Base-by-base conservation (phyloP, 2,888 invertebrate genomes). In the Caenorhabditis sp. region DNA sequence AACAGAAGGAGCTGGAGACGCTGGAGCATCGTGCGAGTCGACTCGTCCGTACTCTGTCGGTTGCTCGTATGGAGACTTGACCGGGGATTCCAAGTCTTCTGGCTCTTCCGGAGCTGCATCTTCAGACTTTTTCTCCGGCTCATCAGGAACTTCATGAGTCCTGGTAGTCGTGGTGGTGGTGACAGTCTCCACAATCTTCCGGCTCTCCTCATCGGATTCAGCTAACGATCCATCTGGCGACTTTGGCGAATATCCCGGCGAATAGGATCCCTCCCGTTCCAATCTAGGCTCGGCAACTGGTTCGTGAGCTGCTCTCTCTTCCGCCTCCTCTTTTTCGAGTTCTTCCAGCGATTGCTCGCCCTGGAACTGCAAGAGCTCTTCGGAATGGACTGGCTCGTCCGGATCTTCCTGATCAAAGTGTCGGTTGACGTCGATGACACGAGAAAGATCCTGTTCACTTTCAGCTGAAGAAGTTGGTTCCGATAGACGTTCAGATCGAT, bases 11-110 rank as follows among this genome's bases (percentile, higher is more conserved):
- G 53, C 55, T 30, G 61, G 71, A 11, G 56, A 55, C 2, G 55
- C 61, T 46, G 61, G 62, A n/a, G 43, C 70, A 20, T 59, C 70
- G 24, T 66, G 75, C 22, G 45, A 52, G 56, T 75, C 74, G 7
- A 66, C 59, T 39, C 74, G 24, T 13, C 66, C 45, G 43, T 66
- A 52, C n/a, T 59, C 45, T 6, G 65, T 61, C 50, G 61, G 62
- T 22, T 56, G 58, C n/a, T 74, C 30, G 22, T 59, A 53, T 20
- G 65, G 53, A 0, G 53, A 27, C 13, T 61, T 52, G 4, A 30
- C 43, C 2, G 58, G 61, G 11, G 41, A 43, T 17, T 43, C 62
- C 2, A 46, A 50, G 22, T 65, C 53, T 20, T 65, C 53, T 45
- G 45, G 39, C n/a, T 59, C 45, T 9, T 45, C 20, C 11, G 45